These are phyloP conservation scores for Erinaceus europaeus DNA, from an alignment of 2,113 vertebrate genomes.

Conservation along the genomic window DNA sequence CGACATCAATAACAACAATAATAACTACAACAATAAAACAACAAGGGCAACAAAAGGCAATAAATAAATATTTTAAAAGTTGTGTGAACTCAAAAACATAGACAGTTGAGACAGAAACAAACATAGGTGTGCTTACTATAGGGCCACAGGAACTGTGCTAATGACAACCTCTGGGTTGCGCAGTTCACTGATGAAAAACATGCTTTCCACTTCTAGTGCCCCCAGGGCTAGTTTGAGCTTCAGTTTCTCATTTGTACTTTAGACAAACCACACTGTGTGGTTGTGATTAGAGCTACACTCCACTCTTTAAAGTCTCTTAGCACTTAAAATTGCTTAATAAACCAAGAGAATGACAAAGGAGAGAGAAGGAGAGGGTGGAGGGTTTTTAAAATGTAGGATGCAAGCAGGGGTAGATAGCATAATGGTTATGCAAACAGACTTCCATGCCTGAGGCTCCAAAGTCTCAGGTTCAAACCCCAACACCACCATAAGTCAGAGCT, in stretches of 20 bases:
- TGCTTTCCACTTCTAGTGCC: rapidly evolving
- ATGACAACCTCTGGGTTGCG: neutral
- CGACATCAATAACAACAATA: too few relatives aligned
- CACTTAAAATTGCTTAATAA: neutral
- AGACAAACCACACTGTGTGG: neutral
- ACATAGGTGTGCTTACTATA: neutral
- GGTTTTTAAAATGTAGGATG: too few relatives aligned
- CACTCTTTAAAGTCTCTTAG: neutral
- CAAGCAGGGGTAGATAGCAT: too few relatives aligned
- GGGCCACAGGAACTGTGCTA: neutral
- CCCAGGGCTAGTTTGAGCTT: neutral
- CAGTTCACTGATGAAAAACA: rapidly evolving
- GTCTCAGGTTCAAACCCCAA: too few relatives aligned
- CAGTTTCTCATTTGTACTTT: neutral
- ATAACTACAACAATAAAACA: too few relatives aligned
- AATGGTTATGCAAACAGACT: too few relatives aligned
- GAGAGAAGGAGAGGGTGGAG: neutral
- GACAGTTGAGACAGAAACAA: neutral
- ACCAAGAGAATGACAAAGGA: neutral
- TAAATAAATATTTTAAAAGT: too few relatives aligned
- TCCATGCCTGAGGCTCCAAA: too few relatives aligned
- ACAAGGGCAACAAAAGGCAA: too few relatives aligned
- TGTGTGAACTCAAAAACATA: neutral
- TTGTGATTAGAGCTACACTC: neutral
- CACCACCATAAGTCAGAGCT: too few relatives aligned